Percentiles rank a stretch among this genome's conserved stretches.
phyloP scores from a whole-genome alignment of 2,888 invertebrate species.

The Calliopum simillimum region DNA sequence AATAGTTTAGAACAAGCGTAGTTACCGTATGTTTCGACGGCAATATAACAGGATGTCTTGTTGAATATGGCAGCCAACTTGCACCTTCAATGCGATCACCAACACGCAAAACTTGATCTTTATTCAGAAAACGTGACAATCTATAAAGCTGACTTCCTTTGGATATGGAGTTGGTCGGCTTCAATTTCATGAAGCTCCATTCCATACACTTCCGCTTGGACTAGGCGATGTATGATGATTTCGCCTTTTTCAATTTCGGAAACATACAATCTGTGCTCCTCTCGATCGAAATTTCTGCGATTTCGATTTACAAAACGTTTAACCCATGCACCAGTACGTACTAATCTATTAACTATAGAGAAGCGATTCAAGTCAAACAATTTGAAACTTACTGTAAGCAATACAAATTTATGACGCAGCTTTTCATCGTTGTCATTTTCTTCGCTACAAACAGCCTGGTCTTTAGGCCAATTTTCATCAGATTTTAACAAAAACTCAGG shows the following conservation, averaged over 20 bases:
- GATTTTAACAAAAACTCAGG: neutral
- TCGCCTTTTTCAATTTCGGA: neutral
- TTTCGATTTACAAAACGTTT: neutral
- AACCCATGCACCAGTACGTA: slow-evolving; percentile 22
- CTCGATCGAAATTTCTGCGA: neutral
- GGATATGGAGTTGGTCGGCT: neutral
- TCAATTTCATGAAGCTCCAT: neutral
- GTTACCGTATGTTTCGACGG: slow-evolving; percentile 14
- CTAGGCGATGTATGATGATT: neutral
- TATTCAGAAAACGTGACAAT: neutral
- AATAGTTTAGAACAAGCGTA: neutral
- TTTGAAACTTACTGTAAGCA: slow-evolving; percentile 5
- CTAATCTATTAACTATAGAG: slow-evolving; percentile 14
- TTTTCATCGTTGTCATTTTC: neutral
- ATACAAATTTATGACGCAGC: slow-evolving; percentile 10
- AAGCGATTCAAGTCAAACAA: slow-evolving; percentile 16
- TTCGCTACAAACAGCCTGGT: neutral
- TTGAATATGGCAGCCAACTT: slow-evolving; percentile 29
- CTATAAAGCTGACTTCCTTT: neutral
- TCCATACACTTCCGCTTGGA: slow-evolving; percentile 1
- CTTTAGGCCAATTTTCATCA: no score
- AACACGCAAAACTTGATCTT: slow-evolving; percentile 31
- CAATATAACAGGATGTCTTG: slow-evolving; percentile 32
- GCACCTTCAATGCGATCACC: slow-evolving; percentile 35
- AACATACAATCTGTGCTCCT: neutral